phyloP scores from a whole-genome alignment of 2,797 vertebrate species.

The Anolis apletophallus region DNA sequence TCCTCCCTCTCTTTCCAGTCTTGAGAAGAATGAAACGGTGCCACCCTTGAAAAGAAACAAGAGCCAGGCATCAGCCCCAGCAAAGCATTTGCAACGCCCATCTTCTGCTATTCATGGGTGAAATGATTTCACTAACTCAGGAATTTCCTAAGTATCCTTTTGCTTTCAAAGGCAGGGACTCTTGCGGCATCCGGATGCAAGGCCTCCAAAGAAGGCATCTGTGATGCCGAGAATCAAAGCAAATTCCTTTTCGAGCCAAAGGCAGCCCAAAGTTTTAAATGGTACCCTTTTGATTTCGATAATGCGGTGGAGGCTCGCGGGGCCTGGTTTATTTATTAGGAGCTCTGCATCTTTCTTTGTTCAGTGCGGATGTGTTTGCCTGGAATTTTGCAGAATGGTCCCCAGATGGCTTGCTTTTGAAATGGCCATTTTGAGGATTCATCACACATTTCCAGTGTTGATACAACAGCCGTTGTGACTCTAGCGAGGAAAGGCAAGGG shows the following conservation, averaged over 20 bases:
- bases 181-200: not conserved
- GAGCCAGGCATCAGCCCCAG: not conserved
- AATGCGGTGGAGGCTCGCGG: not conserved
- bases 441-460: not conserved
- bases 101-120: not conserved
- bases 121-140: not conserved
- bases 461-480: not conserved
- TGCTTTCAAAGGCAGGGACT: not conserved
- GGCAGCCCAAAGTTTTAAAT: slow-evolving; percentile 7
- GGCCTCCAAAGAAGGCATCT: slow-evolving; percentile 2
- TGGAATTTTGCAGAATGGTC: not conserved
- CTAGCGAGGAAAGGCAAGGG: not conserved
- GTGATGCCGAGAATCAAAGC: not conserved
- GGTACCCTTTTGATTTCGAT: slow-evolving; percentile 13
- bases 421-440: not conserved
- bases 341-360: slow-evolving; percentile 1
- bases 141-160: not conserved
- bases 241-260: not conserved
- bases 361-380: not conserved
- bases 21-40: not conserved
- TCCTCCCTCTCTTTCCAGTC: not conserved
- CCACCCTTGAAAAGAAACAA: not conserved
- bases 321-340: slow-evolving; percentile 22
- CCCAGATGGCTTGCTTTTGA: not conserved
- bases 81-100: not conserved